phyloP scores from a whole-genome alignment of 1,140 invertebrate species.

The Plectrocnemia conspersa region DNA sequence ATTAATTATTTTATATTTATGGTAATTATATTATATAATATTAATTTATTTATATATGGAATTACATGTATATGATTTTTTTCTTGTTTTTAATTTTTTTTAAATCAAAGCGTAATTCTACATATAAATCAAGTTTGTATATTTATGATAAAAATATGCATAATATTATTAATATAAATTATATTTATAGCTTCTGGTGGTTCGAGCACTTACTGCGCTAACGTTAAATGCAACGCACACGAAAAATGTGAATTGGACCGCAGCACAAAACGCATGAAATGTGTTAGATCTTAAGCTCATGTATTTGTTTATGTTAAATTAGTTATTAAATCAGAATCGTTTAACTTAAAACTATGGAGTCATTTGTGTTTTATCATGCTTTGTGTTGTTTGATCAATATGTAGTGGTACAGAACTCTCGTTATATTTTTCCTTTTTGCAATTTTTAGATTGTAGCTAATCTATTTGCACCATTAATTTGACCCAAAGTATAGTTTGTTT shows the following conservation, averaged over 20 bases:
- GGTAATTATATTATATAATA: background rate
- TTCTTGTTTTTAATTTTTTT: background rate
- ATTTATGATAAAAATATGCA: background rate
- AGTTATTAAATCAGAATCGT: constrained; percentile 10
- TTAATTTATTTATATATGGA: background rate
- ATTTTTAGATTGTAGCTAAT: no score
- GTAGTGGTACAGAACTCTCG: no score
- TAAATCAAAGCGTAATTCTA: background rate
- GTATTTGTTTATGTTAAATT: no score
- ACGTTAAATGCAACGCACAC: constrained; percentile 60
- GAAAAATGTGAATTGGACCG: constrained; percentile 65
- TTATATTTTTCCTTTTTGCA: no score
- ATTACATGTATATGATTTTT: no score
- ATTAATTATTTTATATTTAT: background rate
- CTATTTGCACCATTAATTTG: no score
- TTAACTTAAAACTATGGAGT: no score
- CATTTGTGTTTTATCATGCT: no score
- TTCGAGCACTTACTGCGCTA: constrained; percentile 59
- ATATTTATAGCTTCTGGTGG: constrained; percentile 44
- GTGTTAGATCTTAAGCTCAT: constrained; percentile 55
- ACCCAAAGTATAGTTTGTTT: no score
- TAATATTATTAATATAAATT: background rate
- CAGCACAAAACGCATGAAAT: constrained; percentile 61
- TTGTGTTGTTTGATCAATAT: no score
- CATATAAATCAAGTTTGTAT: background rate